These are phyloP conservation scores for Drosophila mauritiana DNA, from an alignment of 1,140 invertebrate genomes.

Conservation along the genomic window DNA sequence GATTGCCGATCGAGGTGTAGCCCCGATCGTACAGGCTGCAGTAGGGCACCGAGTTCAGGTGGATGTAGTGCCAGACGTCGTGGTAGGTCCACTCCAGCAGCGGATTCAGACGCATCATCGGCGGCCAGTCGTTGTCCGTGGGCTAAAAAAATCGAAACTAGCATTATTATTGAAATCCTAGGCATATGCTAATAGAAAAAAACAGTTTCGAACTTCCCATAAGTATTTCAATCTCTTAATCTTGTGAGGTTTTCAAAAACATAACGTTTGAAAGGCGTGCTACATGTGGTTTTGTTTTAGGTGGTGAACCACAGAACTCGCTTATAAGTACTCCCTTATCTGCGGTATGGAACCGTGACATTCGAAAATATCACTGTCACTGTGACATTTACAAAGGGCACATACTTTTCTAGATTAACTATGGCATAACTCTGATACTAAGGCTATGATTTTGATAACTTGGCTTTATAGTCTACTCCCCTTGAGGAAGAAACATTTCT, in stretches of 20 bases:
- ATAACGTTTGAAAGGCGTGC: background rate
- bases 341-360: conserved; percentile 1
- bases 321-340: conserved; percentile 5
- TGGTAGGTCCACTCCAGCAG: conserved; percentile 95
- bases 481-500: no score
- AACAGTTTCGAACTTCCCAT: no score
- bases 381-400: conserved; percentile 1
- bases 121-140: conserved; percentile 95
- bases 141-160: conserved; percentile 85
- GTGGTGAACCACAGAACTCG: background rate
- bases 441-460: background rate
- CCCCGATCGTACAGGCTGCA: conserved; percentile 95
- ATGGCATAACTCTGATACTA: background rate
- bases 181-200: no score
- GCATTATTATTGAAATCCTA: no score
- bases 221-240: background rate
- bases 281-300: background rate
- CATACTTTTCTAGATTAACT: background rate
- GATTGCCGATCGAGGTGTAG: conserved; percentile 95
- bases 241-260: background rate
- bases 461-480: no score
- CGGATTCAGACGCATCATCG: conserved; percentile 94
- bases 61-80: conserved; percentile 95
- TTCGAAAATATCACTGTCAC: conserved; percentile 2
- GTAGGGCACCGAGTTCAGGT: conserved; percentile 92